phyloP scores from a whole-genome alignment of 2,888 invertebrate genomes.

The Drosophila anceps region DNA sequence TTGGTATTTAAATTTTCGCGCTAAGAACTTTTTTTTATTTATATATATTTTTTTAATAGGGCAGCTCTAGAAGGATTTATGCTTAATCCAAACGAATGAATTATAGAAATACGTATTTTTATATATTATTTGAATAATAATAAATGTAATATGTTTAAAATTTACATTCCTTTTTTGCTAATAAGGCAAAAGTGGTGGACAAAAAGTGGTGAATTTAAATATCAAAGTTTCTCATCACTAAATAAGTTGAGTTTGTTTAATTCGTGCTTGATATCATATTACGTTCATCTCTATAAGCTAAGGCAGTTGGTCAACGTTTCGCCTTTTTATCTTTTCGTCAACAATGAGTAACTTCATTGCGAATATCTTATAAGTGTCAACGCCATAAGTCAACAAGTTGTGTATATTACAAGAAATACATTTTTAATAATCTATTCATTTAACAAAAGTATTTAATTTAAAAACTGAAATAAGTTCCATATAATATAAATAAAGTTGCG shows the following conservation, averaged over 20 bases:
- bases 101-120: background rate
- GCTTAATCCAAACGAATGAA: background rate
- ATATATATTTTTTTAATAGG: too few species aligned
- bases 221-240: background rate
- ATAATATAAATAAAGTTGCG: background rate
- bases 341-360: too few species aligned
- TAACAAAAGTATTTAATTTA: background rate
- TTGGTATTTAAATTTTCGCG: conserved; percentile 17
- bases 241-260: background rate
- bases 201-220: background rate
- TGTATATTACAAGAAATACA: too few species aligned
- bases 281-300: background rate
- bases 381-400: background rate
- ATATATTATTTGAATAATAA: background rate
- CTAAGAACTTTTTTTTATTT: background rate
- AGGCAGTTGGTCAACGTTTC: background rate
- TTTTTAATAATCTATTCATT: background rate
- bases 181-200: too few species aligned
- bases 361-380: background rate
- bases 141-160: background rate
- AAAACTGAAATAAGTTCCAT: background rate
- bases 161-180: background rate
- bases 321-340: background rate
- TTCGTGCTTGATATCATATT: background rate
- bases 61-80: background rate